Conservation (phyloP, 2,888 invertebrate genomes). For the Lithophane leautieri region DNA sequence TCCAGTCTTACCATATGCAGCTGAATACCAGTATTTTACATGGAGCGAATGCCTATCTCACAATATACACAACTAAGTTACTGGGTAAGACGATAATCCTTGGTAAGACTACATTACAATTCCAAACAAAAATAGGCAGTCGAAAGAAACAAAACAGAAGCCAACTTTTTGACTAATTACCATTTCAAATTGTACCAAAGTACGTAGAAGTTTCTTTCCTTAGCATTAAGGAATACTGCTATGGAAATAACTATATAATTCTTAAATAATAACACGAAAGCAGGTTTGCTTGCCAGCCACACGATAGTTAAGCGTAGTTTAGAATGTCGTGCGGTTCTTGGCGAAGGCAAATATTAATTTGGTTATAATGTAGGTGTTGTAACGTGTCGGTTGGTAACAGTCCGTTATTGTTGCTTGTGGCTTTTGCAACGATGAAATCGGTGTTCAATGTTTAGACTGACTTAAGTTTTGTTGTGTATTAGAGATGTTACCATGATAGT, state of each 20-base stretch:
- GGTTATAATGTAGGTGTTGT: slow-evolving; percentile 25
- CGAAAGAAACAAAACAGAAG: slow-evolving; percentile 28
- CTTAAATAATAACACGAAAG: slow-evolving; percentile 63
- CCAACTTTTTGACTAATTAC: slow-evolving; percentile 53
- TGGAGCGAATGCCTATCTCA: background rate
- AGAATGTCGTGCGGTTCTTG: slow-evolving; percentile 59
- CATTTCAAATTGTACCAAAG: slow-evolving; percentile 59
- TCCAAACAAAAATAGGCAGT: slow-evolving; percentile 29
- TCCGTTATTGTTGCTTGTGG: slow-evolving; percentile 34
- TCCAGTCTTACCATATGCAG: no score
- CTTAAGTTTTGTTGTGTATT: background rate
- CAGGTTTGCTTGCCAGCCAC: slow-evolving; percentile 59
- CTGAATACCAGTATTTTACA: background rate
- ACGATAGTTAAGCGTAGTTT: slow-evolving; percentile 58
- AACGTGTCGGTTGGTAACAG: slow-evolving; percentile 26
- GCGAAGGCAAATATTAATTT: slow-evolving; percentile 58
- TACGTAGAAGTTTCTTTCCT: slow-evolving; percentile 37
- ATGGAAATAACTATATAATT: slow-evolving; percentile 48
- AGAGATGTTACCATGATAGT: background rate
- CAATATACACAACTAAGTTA: background rate
- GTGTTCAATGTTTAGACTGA: background rate
- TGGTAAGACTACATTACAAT: background rate
- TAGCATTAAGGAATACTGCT: slow-evolving; percentile 41
- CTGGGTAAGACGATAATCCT: background rate
- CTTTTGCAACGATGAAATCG: background rate